Percentiles rank a stretch among this genome's conserved stretches.
Conservation (phyloP, 2,888 invertebrate genomes). For the Leucophenga maculata region DNA sequence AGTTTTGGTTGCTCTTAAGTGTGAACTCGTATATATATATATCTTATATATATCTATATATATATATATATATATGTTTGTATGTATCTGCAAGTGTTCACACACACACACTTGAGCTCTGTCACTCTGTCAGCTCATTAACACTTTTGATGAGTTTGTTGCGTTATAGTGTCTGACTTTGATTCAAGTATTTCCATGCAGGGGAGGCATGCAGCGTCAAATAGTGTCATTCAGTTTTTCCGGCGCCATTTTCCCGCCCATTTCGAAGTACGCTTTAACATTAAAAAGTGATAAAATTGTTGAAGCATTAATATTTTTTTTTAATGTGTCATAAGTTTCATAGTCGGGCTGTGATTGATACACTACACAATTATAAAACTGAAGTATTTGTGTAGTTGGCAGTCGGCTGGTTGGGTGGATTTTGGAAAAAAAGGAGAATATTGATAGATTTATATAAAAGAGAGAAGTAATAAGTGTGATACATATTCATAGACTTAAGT, state of each 20-base stretch:
- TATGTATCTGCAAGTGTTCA: slow-evolving; percentile 19
- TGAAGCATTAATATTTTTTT: no score
- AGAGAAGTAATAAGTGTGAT: no score
- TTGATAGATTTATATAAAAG: no score
- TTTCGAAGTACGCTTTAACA: not conserved
- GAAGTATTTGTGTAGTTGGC: no score
- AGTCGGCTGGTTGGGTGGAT: no score
- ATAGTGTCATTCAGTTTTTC: no score
- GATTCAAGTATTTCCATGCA: not conserved
- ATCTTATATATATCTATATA: not conserved
- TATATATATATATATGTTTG: slow-evolving; percentile 6
- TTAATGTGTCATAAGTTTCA: no score
- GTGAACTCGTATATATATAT: not conserved
- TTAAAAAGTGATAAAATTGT: not conserved
- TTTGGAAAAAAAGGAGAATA: no score
- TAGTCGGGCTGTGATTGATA: no score
- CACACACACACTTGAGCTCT: slow-evolving; percentile 26
- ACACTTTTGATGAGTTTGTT: slow-evolving; percentile 18
- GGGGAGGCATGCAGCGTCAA: not conserved
- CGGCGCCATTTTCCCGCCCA: not conserved
- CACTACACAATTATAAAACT: no score
- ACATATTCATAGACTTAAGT: no score
- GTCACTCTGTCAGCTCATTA: slow-evolving; percentile 28
- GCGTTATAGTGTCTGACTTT: not conserved
- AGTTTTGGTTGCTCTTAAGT: slow-evolving; percentile 12